Percentiles rank a stretch among this genome's conserved stretches.
phyloP scores from a whole-genome alignment of 2,797 vertebrate species.

The Garrulus glandarius region DNA sequence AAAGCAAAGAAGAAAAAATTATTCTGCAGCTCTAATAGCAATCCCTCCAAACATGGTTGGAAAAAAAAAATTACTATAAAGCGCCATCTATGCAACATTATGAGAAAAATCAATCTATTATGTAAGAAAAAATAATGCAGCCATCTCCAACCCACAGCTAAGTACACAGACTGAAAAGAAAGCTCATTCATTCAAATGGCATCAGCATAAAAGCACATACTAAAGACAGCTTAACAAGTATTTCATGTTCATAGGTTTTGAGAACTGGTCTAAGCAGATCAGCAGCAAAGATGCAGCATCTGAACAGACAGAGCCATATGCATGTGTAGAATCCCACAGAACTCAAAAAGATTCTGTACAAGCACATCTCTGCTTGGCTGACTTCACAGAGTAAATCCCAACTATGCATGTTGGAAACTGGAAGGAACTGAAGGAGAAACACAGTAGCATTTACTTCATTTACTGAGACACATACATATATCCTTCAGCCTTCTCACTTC shows the following conservation, averaged over 20 bases:
- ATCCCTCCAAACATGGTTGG: background rate
- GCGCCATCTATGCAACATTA: background rate
- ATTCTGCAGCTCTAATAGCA: background rate
- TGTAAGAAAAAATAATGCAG: background rate
- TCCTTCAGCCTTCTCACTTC: background rate
- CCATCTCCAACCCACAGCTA: background rate
- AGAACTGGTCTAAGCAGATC: background rate
- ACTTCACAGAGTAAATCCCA: background rate
- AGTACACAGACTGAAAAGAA: background rate
- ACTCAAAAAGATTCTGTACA: background rate
- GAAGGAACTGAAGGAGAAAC: background rate
- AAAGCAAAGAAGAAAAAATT: slow-evolving; percentile 62
- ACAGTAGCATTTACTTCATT: background rate
- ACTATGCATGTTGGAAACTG: background rate
- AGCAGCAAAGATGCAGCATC: background rate
- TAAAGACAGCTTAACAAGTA: background rate
- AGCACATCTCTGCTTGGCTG: background rate
- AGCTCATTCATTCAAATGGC: background rate
- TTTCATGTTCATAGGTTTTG: background rate
- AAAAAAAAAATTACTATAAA: background rate
- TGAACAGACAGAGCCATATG: background rate
- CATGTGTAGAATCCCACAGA: background rate
- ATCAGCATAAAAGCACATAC: background rate
- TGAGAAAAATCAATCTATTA: background rate
- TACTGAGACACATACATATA: background rate